Percentiles rank a stretch among this genome's conserved stretches.
Evolutionary conservation across 37 sponge, comb jelly and placozoan genomes (phyloP).

Genomic region (Cliona cf. orientalis): DNA sequence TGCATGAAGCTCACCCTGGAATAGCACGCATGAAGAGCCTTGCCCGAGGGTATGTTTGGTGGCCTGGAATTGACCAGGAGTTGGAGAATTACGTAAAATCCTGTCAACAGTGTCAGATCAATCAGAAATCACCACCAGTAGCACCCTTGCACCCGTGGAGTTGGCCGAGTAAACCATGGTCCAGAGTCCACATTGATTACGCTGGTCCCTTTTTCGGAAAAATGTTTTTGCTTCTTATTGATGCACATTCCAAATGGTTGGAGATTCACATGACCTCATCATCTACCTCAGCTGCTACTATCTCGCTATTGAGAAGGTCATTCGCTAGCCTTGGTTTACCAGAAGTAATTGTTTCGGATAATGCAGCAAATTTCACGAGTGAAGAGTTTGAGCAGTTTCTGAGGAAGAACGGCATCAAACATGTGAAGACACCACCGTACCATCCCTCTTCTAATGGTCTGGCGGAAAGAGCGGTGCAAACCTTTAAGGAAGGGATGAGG

Average conservation of each 20-base stretch:
- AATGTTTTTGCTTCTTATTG: constrained; percentile 13
- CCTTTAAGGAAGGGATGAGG: not conserved
- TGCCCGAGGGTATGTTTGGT: constrained; percentile 12
- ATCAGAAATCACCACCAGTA: constrained; percentile 3
- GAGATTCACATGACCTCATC: constrained; percentile 7
- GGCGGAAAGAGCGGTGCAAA: constrained; percentile 20
- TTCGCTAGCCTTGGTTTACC: constrained; percentile 12
- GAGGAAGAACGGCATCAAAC: not conserved
- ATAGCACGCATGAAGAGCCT: constrained; percentile 3
- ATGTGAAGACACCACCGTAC: constrained; percentile 10
- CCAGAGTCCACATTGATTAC: constrained; percentile 6
- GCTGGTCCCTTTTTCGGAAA: constrained; percentile 19
- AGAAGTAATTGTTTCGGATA: not conserved
- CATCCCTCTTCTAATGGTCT: constrained; percentile 11
- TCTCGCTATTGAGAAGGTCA: not conserved
- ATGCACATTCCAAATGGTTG: constrained; percentile 29
- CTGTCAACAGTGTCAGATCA: constrained; percentile 2
- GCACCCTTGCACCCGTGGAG: constrained; percentile 20
- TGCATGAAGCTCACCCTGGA: constrained; percentile 18
- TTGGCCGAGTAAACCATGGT: constrained; percentile 17
- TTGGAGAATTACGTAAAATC: constrained; percentile 9
- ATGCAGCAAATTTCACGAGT: constrained; percentile 9
- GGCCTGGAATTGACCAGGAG: constrained; percentile 12
- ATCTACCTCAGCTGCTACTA: constrained; percentile 8
- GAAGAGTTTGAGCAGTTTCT: constrained; percentile 15